Evolutionary conservation across 1,140 invertebrate species (phyloP), one percentile per base, ranked within the genome.

Genomic region (Gryon sp.): DNA sequence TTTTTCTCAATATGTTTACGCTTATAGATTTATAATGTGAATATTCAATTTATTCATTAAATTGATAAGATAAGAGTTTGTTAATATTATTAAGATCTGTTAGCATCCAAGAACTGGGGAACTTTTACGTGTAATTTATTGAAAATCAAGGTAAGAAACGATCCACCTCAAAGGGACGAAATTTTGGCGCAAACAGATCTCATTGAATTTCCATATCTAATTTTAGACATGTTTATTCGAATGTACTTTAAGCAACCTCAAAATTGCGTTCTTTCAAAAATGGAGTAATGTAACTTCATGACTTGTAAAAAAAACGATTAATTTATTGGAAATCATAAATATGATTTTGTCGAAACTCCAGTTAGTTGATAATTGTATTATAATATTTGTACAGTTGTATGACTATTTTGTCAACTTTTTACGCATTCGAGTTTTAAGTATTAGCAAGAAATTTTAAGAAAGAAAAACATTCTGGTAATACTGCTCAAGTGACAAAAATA

Each of bases 301-400:
- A 52, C 9, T 48, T 62, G 43, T 62, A 62, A 16, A 46, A 50
- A 50, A 38, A 48, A 52, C 43, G 38, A 19, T 41, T 48, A 57
- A 59, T 24, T 69, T 69, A 69, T 57, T 55, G 14, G 28, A 12
- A 41, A 32, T 55, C 40, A n/a, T 26, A 26, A 11, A 20, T 22
- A 46, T 4, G 4, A 40, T 57, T 48, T 57, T 57, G 24, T 59
- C 36, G 46, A 59, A 48, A 52, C 26, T 70, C 28, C 53, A 60
- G 53, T n/a, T n/a, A n/a, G n/a, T 69, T 59, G 32, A 20, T 41
- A 32, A n/a, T 59, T 69, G 53, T 69, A 50, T 69, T 41, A 52
- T 59, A 63, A 24, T 20, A 50, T 52, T 52, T 60, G 53, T 70
- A 70, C 32, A 66, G 40, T 53, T 53, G 7, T 19, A 26, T 30